These are phyloP conservation scores for Selene dorsalis DNA, from an alignment of 2,797 vertebrate species.

Conservation along the genomic window DNA sequence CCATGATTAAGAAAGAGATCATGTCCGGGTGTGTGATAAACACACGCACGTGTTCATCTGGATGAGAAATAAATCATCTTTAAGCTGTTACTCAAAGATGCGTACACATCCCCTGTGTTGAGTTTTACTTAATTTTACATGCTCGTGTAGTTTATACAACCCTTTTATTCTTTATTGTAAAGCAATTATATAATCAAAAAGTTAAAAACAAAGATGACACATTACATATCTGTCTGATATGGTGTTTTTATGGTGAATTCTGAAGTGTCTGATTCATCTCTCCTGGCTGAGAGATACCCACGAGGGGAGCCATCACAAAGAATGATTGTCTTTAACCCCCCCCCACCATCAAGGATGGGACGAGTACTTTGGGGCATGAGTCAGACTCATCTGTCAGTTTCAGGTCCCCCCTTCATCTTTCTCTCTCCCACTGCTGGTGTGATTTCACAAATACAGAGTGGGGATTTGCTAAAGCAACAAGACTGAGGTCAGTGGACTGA, in stretches of 20 bases:
- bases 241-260: constrained; percentile 31
- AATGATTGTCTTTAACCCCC: constrained; percentile 56
- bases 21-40: constrained; percentile 45
- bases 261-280: constrained; percentile 43
- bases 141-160: constrained; percentile 16
- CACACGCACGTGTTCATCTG: neutral
- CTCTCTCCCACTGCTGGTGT: constrained; percentile 31
- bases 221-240: neutral
- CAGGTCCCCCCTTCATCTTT: neutral
- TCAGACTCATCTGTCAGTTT: constrained; percentile 61
- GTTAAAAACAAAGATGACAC: neutral
- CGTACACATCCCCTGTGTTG: constrained; percentile 28
- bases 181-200: constrained; percentile 20
- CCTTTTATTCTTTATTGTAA: constrained; percentile 24
- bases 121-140: constrained; percentile 14
- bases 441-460: constrained; percentile 28
- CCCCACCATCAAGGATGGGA: constrained; percentile 47
- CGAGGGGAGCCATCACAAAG: constrained; percentile 37
- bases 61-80: constrained; percentile 31
- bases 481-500: constrained; percentile 50
- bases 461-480: constrained; percentile 28
- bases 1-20: constrained; percentile 69
- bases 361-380: constrained; percentile 48
- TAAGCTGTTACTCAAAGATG: constrained; percentile 11
- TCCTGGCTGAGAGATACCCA: constrained; percentile 34